Conservation (phyloP, 2,888 invertebrate genomes). For the Andrena praecox region DNA sequence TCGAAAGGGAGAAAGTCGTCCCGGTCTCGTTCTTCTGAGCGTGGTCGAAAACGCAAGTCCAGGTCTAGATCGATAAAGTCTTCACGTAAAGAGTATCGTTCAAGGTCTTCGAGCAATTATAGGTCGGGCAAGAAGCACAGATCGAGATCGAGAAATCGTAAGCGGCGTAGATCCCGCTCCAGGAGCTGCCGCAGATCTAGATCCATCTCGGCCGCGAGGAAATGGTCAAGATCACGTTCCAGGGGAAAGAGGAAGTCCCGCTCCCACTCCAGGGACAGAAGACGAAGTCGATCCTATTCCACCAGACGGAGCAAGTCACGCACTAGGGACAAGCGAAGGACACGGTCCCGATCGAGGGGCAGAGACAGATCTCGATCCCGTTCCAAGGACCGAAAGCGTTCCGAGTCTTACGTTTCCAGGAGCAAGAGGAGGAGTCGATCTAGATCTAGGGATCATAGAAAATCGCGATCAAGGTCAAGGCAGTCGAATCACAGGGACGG, state of each 20-base stretch:
- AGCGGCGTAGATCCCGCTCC: conserved; percentile 72
- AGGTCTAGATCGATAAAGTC: conserved; percentile 69
- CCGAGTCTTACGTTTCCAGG: conserved; percentile 77
- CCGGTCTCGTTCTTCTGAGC: conserved; percentile 69
- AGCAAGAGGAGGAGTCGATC: conserved; percentile 74
- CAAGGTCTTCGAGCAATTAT: conserved; percentile 77
- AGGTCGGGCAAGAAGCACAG: conserved; percentile 73
- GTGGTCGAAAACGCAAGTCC: conserved; percentile 70
- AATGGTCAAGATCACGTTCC: conserved; percentile 78
- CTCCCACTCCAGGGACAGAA: conserved; percentile 73
- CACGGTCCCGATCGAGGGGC: conserved; percentile 70
- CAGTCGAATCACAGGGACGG: conserved; percentile 81
- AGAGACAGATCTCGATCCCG: conserved; percentile 71
- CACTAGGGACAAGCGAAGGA: conserved; percentile 72
- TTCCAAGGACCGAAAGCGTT: conserved; percentile 74
- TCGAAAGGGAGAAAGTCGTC: conserved; percentile 72
- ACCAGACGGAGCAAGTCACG: conserved; percentile 70
- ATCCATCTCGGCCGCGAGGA: conserved; percentile 66
- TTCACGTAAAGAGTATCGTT: conserved; percentile 74
- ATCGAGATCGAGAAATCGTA: conserved; percentile 75
- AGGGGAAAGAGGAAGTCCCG: conserved; percentile 75
- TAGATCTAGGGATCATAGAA: conserved; percentile 75
- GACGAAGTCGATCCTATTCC: conserved; percentile 74
- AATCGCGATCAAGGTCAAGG: conserved; percentile 78
- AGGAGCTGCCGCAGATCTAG: conserved; percentile 72